Percentiles rank a stretch among this genome's conserved stretches.
Evolutionary conservation across 2,888 invertebrate genomes (phyloP).

Genomic region (Leptinotarsa peninsularis): DNA sequence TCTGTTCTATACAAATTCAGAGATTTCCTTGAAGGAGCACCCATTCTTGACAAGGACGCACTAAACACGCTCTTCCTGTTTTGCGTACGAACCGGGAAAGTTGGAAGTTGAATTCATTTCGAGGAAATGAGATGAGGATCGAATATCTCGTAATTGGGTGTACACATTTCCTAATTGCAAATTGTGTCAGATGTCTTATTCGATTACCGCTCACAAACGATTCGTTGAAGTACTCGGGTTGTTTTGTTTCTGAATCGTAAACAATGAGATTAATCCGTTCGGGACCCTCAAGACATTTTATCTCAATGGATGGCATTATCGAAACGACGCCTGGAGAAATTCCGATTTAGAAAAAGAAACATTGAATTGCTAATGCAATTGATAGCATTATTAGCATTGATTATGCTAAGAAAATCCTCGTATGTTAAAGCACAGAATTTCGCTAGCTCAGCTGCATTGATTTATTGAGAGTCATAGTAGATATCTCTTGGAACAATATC

Average conservation of each 20-base stretch:
- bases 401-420: no score
- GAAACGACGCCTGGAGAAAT: neutral
- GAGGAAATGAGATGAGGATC: neutral
- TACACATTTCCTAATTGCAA: slow-evolving; percentile 4
- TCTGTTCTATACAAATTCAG: neutral
- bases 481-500: no score
- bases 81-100: neutral
- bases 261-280: neutral
- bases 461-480: no score
- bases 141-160: neutral
- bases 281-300: neutral
- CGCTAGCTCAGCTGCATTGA: no score
- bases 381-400: no score
- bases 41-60: neutral
- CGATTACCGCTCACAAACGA: slow-evolving; percentile 5
- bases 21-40: neutral
- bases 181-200: slow-evolving; percentile 11
- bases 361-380: no score
- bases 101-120: slow-evolving; percentile 11
- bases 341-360: neutral
- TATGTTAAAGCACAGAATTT: no score
- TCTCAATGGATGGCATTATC: neutral
- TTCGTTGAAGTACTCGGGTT: neutral
- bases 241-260: neutral
- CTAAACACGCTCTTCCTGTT: slow-evolving; percentile 10